Evolutionary conservation across 2,888 invertebrate species (phyloP), one percentile per base, ranked within the genome.

Genomic region (Mythimna impura): DNA sequence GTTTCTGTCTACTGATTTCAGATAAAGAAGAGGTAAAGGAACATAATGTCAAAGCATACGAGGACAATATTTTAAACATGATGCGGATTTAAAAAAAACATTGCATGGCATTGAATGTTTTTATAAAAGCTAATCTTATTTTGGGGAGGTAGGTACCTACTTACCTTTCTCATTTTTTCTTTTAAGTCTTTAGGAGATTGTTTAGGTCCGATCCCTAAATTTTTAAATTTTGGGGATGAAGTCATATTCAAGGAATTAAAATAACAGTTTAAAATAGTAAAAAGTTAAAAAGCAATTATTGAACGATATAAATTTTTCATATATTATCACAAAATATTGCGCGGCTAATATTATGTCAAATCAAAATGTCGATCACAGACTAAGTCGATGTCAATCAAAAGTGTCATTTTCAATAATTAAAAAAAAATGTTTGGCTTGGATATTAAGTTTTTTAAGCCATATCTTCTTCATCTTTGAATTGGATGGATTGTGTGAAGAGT

Each of bases 161-260:
- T 61, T 88, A 95, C 96, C 93, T 95, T 95, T 85, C 96, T 91
- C 88, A 96, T 89, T 90, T 94, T 95, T 74, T 95, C 95, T 83
- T 95, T 96, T 57, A 96, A 73, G 84, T 95, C 94, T 73, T 93
- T 87, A 7, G 95, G 96, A 6, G 96, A 95, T 68, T 93, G 93
- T 78, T 89, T 92, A 36, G 90, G 90, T 77, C 87, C 90, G 1
- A 75, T 78, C 64, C 88, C 90, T 47, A 95, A 73, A 87, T 96
- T 91, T 88, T 92, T 93, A 75, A 89, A 96, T 55, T 91, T 92
- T 12, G 94, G 94, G 2, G 94, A 93, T 8, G 88, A 93, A 89
- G 89, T 92, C 94, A 95, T 95, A 47, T 70, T 80, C 0, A n/a
- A 54, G 2, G 12, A 55, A 36, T 9, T 52, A 47, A 12, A 55